Percentiles rank a stretch among this genome's conserved stretches.
These are phyloP conservation scores for Balaenoptera acutorostrata DNA, from an alignment of 2,113 vertebrate genomes.

Conservation along the genomic window DNA sequence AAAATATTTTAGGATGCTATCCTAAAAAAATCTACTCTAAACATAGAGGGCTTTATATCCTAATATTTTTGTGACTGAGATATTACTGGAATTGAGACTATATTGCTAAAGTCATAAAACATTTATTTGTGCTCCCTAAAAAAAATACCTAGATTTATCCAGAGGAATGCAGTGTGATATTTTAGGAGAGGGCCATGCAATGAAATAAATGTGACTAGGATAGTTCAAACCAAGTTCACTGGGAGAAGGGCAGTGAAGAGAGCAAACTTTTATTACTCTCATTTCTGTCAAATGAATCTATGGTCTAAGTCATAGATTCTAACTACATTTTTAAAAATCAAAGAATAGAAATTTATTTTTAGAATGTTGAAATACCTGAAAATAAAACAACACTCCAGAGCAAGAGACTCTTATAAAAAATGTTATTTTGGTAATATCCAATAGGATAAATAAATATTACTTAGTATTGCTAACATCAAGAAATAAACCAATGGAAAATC, in stretches of 20 bases:
- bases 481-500: not conserved
- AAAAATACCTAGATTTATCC: not conserved
- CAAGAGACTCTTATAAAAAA: not conserved
- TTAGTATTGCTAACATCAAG: not conserved
- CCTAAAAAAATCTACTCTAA: not conserved
- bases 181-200: not conserved
- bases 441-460: not conserved
- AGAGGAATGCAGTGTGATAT: not conserved
- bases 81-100: not conserved
- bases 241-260: not conserved
- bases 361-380: not conserved
- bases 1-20: not conserved
- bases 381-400: not conserved
- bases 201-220: not conserved
- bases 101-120: not conserved
- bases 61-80: not conserved
- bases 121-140: conserved; percentile 13
- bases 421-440: not conserved
- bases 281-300: not conserved
- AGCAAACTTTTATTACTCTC: not conserved
- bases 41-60: not conserved
- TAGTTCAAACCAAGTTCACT: conserved; percentile 3
- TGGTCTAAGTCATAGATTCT: not conserved
- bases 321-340: not conserved
- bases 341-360: not conserved